Evolutionary conservation across 2,888 invertebrate genomes (phyloP).

Genomic region (Tryphoninae sp.): DNA sequence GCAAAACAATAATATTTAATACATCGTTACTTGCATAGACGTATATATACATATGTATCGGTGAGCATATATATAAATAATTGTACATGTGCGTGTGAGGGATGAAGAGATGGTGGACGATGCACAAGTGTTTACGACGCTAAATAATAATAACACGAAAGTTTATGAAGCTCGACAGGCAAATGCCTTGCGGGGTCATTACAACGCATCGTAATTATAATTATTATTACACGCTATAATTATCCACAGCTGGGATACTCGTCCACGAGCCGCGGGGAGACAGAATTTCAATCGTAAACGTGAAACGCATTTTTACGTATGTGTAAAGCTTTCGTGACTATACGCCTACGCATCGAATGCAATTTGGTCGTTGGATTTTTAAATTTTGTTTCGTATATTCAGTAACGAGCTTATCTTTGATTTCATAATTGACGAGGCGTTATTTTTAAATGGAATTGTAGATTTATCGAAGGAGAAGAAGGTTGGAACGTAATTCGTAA

Average conservation of each 20-base stretch:
- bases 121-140: constrained; percentile 74
- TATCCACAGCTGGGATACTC: constrained; percentile 62
- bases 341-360: background rate
- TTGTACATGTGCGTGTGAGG: background rate
- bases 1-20: constrained; percentile 8
- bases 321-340: background rate
- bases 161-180: constrained; percentile 76
- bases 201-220: constrained; percentile 72
- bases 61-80: background rate
- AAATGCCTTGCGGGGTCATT: constrained; percentile 69
- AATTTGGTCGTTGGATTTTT: constrained; percentile 35
- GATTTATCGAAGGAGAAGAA: constrained; percentile 34
- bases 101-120: constrained; percentile 34
- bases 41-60: constrained; percentile 11
- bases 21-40: background rate
- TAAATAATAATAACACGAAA: constrained; percentile 71
- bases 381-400: constrained; percentile 20
- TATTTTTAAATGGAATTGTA: background rate
- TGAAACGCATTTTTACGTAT: constrained; percentile 5
- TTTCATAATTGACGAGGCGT: constrained; percentile 30
- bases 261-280: background rate
- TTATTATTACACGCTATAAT: constrained; percentile 72
- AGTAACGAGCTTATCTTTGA: constrained; percentile 38
- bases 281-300: background rate
- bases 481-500: constrained; percentile 26